A percentile compares a stretch with the other conserved stretches of the same genome.
phyloP scores from a whole-genome alignment of 2,888 invertebrate genomes.

The Netelia melanura region DNA sequence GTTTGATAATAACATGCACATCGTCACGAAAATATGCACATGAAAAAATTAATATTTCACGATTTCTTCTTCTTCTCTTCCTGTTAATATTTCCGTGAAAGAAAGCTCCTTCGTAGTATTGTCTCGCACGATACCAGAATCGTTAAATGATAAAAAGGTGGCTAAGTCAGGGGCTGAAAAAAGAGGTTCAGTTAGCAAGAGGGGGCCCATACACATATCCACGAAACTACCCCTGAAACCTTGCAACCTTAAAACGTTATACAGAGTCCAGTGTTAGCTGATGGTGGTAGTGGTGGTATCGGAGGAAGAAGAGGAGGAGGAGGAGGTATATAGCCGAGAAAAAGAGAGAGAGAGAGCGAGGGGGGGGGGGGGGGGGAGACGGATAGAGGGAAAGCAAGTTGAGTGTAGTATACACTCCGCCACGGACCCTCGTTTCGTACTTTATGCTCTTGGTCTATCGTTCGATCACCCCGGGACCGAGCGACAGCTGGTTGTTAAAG shows the following conservation, averaged over 20 bases:
- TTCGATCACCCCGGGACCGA: slow-evolving; percentile 73
- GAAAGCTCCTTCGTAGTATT: too few relatives aligned
- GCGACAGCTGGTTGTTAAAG: slow-evolving; percentile 72
- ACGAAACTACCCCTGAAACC: slow-evolving; percentile 44
- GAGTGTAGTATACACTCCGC: slow-evolving; percentile 57
- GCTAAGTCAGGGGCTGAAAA: neutral
- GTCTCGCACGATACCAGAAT: too few relatives aligned
- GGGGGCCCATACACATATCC: slow-evolving; percentile 10
- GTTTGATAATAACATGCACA: too few relatives aligned
- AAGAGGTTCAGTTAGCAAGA: neutral
- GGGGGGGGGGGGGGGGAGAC: neutral
- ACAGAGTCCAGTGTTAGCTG: slow-evolving; percentile 64
- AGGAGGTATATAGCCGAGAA: slow-evolving; percentile 31
- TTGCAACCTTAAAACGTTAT: slow-evolving; percentile 31
- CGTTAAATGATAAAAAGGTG: too few relatives aligned
- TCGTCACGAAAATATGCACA: too few relatives aligned
- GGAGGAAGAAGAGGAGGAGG: slow-evolving; percentile 58
- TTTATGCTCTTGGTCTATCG: slow-evolving; percentile 74
- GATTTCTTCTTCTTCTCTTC: too few relatives aligned
- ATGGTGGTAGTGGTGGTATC: slow-evolving; percentile 61
- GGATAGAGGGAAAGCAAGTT: slow-evolving; percentile 28
- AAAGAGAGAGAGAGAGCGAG: slow-evolving; percentile 14
- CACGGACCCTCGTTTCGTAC: slow-evolving; percentile 69
- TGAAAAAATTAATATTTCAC: too few relatives aligned
- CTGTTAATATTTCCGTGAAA: too few relatives aligned